Evolutionary conservation across 2,888 invertebrate genomes (phyloP).

Genomic region (Volucella bombylans): DNA sequence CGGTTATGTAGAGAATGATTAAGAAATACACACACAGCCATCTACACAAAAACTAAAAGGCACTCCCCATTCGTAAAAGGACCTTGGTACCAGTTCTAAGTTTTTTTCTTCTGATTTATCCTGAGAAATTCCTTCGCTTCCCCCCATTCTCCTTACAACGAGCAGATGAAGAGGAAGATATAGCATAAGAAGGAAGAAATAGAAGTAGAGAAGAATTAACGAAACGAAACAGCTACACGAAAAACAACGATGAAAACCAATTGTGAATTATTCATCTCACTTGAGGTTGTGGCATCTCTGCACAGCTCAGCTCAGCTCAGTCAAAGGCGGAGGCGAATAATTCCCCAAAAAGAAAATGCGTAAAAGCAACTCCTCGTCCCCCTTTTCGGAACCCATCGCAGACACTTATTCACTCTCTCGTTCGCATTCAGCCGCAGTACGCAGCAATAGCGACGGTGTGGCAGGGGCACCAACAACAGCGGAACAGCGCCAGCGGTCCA

Average conservation of each 20-base stretch:
- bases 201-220: neutral
- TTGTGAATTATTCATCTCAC: conserved; percentile 31
- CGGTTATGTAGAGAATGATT: conserved; percentile 37
- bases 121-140: conserved; percentile 17
- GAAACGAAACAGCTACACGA: conserved; percentile 27
- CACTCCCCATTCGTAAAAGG: conserved; percentile 67
- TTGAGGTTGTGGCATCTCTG: conserved; percentile 55
- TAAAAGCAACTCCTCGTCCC: conserved; percentile 54
- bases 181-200: neutral
- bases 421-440: conserved; percentile 23
- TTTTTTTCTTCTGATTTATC: conserved; percentile 22
- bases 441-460: conserved; percentile 13
- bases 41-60: conserved; percentile 24
- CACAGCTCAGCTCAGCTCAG: conserved; percentile 13
- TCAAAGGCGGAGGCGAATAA: conserved; percentile 34
- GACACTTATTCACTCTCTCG: conserved; percentile 36
- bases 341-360: conserved; percentile 70
- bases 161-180: conserved; percentile 11
- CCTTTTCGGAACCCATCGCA: conserved; percentile 6
- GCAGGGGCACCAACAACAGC: conserved; percentile 17
- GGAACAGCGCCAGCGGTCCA: conserved; percentile 54
- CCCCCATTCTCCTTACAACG: conserved; percentile 6
- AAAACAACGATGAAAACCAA: conserved; percentile 47
- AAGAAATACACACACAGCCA: conserved; percentile 21
- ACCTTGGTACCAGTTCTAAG: conserved; percentile 68